These are phyloP conservation scores for Sitta carolinensis DNA, from an alignment of 2,797 vertebrate species.

Conservation along the genomic window DNA sequence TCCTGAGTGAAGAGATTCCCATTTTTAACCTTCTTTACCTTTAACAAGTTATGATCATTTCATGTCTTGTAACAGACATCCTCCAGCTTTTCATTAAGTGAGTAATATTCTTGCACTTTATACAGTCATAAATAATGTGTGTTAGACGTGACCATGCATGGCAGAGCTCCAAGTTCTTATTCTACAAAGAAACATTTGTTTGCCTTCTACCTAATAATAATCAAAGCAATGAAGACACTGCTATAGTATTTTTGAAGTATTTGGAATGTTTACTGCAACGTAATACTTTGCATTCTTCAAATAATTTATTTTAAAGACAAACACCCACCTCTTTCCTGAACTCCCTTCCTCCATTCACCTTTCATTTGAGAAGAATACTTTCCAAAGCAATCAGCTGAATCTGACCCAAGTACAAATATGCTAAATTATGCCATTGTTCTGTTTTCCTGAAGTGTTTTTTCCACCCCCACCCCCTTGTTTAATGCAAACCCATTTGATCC, in stretches of 20 bases:
- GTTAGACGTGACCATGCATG: conserved; percentile 15
- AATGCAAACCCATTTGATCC: not conserved
- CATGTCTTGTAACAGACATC: not conserved
- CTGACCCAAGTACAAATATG: not conserved
- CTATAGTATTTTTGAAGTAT: not conserved
- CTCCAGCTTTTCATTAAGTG: conserved; percentile 21
- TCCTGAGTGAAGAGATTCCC: not conserved
- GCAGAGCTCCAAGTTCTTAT: conserved; percentile 13
- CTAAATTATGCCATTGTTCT: conserved; percentile 9
- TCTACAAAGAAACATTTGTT: conserved; percentile 8
- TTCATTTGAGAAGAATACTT: conserved; percentile 14
- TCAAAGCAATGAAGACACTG: not conserved
- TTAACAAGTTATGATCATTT: not conserved
- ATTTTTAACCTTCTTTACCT: not conserved
- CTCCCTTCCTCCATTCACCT: not conserved
- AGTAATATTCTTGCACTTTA: conserved; percentile 25
- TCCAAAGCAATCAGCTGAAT: not conserved
- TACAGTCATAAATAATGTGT: not conserved
- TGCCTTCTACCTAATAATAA: not conserved
- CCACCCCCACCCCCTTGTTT: not conserved
- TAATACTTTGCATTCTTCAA: not conserved
- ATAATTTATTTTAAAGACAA: not conserved
- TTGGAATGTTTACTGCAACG: not conserved
- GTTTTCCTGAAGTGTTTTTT: not conserved
- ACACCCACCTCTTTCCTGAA: not conserved